phyloP scores from a whole-genome alignment of 2,113 vertebrate species.

The Forbesichthys agassizii region DNA sequence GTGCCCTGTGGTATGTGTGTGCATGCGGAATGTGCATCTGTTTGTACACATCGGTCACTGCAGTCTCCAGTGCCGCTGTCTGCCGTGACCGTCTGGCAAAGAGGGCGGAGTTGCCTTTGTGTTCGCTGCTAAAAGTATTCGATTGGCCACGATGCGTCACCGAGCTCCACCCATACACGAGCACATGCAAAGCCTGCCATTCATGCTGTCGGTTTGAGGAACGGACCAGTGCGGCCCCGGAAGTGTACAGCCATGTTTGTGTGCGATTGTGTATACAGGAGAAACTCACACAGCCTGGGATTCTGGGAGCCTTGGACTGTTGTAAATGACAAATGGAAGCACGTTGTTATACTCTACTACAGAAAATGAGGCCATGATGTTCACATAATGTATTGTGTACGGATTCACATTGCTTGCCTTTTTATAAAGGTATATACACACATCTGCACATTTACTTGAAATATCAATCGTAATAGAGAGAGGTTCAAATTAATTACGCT shows the following conservation, averaged over 20 bases:
- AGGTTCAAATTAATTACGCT: no score
- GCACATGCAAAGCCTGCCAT: not conserved
- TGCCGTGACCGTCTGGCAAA: not conserved
- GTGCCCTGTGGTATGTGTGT: not conserved
- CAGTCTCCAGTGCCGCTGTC: slow-evolving; percentile 11
- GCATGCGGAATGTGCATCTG: slow-evolving; percentile 28
- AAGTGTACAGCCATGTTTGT: not conserved
- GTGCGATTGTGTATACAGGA: not conserved
- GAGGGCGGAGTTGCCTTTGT: not conserved
- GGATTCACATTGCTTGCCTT: no score
- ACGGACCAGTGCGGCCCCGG: slow-evolving; percentile 6
- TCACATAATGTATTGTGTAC: no score
- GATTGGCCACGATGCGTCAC: not conserved
- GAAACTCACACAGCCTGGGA: not conserved
- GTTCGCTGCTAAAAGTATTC: not conserved
- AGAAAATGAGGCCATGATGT: no score
- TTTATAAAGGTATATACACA: no score
- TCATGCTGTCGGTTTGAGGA: not conserved
- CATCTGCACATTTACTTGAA: no score
- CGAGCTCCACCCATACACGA: no score
- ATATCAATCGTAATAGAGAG: no score
- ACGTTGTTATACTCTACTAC: not conserved
- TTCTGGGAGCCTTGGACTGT: not conserved
- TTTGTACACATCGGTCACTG: slow-evolving; percentile 6
- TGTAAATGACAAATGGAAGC: not conserved